phyloP scores from a whole-genome alignment of 2,113 vertebrate genomes.

The Amblyornis subalaris region DNA sequence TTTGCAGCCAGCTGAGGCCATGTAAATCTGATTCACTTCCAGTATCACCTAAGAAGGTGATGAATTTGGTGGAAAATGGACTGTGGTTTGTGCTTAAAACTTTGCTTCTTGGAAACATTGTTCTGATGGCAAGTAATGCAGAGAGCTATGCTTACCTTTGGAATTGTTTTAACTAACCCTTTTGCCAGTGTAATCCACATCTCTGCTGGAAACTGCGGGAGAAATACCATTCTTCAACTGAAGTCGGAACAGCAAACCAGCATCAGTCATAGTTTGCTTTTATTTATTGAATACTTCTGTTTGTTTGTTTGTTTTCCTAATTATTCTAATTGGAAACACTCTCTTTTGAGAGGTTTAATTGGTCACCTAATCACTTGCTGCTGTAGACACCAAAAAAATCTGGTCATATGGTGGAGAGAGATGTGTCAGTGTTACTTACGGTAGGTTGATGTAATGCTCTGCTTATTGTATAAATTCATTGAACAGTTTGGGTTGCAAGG shows the following conservation, averaged over 20 bases:
- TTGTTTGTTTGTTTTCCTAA: neutral
- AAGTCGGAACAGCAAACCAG: neutral
- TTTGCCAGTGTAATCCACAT: neutral
- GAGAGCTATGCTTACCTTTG: neutral
- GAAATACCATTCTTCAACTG: neutral
- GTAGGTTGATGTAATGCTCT: neutral
- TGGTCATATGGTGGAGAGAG: neutral
- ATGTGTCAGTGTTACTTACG: neutral
- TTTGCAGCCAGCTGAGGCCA: neutral
- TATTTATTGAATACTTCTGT: neutral
- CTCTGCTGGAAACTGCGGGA: neutral
- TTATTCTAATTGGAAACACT: neutral
- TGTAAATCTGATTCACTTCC: neutral
- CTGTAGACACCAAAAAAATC: neutral
- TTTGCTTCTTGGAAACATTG: neutral
- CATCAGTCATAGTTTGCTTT: neutral
- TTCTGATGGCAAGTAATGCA: neutral
- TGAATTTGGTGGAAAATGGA: neutral
- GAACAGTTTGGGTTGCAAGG: neutral
- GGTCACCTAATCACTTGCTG: neutral
- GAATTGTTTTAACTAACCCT: neutral
- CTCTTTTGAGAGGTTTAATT: neutral
- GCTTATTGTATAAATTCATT: neutral
- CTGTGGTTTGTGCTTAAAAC: neutral
- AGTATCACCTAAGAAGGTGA: neutral